Evolutionary conservation across 1,140 invertebrate species (phyloP), one percentile per base, ranked within the genome.

Genomic region (Mycetomoellerius zeteki): DNA sequence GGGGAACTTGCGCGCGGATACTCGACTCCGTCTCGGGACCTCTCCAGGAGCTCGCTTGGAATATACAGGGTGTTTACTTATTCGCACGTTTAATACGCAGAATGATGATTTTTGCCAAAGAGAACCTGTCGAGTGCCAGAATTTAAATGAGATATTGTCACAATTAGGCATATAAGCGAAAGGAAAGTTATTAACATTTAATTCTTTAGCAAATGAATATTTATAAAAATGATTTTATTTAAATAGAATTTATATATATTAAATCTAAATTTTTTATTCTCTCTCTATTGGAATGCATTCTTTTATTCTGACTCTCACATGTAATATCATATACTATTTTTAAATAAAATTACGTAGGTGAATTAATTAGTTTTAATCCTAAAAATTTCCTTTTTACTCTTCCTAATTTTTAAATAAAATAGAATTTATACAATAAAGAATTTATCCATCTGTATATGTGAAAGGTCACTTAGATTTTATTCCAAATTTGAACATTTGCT

Each of bases 1-100:
- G 92, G 88, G 86, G 88, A 89, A 8, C 84, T 43, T 12, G 75
- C 81, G 60, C 47, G 37, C 47, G 65, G 82, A 81, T 86, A 88
- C 65, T 30, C 52, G 43, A 82, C 67, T 73, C n/a, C n/a, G 47
- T 69, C 65, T 24, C 14, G 30, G 30, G 10, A 27, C 33, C 37
- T 84, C 27, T 80, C 30, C 37, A 47, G 33, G 19, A 60, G 80
- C 24, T n/a, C 24, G 78, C 21, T 56, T 21, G 21, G 7, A 30
- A 81, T 81, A 56, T 81, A 81, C n/a, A 24, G 50, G 64, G 65
- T 81, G 65, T 81, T 81, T 81, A 71, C 47, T 81, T 81, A 81
- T 81, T 81, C 14, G 30, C 21, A 16, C 50, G 33, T 62, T 77
- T 43, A 8, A 60, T 37, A 2, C 14, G 16, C 5, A 33, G n/a